phyloP scores from a whole-genome alignment of 2,113 vertebrate genomes.

The Nematolebias whitei region DNA sequence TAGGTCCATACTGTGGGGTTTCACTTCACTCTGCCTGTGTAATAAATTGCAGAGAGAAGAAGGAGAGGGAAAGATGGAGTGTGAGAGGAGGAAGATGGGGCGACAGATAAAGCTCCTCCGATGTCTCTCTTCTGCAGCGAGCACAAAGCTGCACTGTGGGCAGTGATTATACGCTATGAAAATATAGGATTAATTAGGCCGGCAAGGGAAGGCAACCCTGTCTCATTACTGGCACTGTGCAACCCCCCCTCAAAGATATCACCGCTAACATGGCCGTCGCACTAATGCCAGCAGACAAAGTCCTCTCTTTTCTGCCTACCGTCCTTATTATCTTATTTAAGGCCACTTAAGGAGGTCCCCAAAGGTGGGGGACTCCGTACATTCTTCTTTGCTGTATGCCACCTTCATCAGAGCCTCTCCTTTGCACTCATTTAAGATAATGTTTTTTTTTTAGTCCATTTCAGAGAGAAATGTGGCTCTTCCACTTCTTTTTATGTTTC shows the following conservation, averaged over 20 bases:
- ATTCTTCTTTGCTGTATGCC: constrained; percentile 68
- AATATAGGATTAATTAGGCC: constrained; percentile 94
- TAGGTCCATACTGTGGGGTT: constrained; percentile 90
- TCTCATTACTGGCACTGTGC: constrained; percentile 87
- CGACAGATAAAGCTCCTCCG: constrained; percentile 80
- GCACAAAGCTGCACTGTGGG: constrained; percentile 83
- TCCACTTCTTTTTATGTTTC: constrained; percentile 47
- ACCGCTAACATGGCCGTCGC: constrained; percentile 82
- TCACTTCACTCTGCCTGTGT: constrained; percentile 82
- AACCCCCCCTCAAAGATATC: constrained; percentile 84
- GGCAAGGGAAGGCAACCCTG: constrained; percentile 87
- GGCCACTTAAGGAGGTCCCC: constrained; percentile 86
- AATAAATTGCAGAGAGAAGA: constrained; percentile 77
- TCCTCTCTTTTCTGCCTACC: constrained; percentile 85
- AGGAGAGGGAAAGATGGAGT: constrained; percentile 48
- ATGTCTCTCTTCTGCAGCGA: constrained; percentile 67
- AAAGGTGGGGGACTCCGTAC: constrained; percentile 76
- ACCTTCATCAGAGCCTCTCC: constrained; percentile 74
- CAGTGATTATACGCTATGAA: constrained; percentile 89
- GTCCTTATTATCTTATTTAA: constrained; percentile 91
- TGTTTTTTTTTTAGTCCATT: constrained; percentile 14
- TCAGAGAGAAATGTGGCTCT: constrained; percentile 32
- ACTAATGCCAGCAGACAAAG: constrained; percentile 89
- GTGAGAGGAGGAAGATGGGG: constrained; percentile 47
- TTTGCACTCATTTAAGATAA: constrained; percentile 75